phyloP scores from a whole-genome alignment of 2,113 vertebrate genomes.

The Calyptomena viridis region DNA sequence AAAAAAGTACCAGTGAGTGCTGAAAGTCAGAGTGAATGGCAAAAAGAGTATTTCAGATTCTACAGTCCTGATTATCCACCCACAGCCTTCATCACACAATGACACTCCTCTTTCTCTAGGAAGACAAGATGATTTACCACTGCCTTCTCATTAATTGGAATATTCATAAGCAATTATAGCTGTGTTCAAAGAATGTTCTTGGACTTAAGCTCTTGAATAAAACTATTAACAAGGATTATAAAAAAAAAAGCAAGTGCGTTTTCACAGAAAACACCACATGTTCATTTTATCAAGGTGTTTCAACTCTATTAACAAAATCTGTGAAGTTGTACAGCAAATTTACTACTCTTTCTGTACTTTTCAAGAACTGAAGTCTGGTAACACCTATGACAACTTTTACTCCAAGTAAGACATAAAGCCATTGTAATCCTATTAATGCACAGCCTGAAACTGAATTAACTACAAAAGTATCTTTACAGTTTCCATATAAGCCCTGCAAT shows the following conservation, averaged over 20 bases:
- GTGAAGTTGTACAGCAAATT: not conserved
- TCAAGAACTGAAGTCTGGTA: not conserved
- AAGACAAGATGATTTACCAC: conserved; percentile 44
- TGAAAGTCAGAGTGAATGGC: not conserved
- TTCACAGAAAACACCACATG: not conserved
- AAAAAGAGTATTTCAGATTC: not conserved
- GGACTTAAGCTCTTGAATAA: conserved; percentile 7
- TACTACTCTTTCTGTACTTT: not conserved
- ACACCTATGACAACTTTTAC: not conserved
- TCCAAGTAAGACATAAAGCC: not conserved
- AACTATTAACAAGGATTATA: not conserved
- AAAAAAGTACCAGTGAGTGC: not conserved
- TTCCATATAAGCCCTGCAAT: conserved; percentile 3
- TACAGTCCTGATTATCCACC: conserved; percentile 14
- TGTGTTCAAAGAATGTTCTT: conserved; percentile 13
- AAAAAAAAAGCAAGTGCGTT: not conserved
- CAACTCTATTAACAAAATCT: not conserved
- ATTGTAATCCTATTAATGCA: not conserved
- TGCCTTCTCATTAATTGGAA: conserved; percentile 16
- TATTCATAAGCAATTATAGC: conserved; percentile 49
- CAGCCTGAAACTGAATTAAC: conserved; percentile 23
- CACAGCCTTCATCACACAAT: not conserved
- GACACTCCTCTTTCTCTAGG: not conserved
- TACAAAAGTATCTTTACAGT: conserved; percentile 31
- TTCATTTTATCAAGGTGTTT: not conserved